A percentile compares a stretch with the other conserved stretches of the same genome.
Conservation (phyloP, 1,140 invertebrate genomes). For the Atta cephalotes region DNA sequence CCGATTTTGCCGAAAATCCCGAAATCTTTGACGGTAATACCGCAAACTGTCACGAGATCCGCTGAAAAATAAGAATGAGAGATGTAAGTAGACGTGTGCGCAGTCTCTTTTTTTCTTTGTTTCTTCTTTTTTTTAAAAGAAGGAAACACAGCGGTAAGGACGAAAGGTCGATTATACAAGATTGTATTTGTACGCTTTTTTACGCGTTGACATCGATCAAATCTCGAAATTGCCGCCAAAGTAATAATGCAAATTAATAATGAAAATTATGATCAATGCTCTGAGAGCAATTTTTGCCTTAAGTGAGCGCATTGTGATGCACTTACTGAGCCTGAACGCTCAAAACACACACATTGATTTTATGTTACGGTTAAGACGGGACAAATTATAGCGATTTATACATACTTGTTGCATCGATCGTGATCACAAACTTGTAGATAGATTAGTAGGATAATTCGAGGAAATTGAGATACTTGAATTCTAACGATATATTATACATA, state of each 20-base stretch:
- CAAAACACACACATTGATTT: constrained; percentile 39
- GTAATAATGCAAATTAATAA: background rate
- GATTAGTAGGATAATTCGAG: constrained; percentile 45
- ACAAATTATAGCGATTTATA: constrained; percentile 44
- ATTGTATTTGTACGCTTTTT: constrained; percentile 20
- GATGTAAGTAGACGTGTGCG: constrained; percentile 41
- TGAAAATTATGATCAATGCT: constrained; percentile 19
- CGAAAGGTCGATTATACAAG: background rate
- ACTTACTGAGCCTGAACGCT: constrained; percentile 60
- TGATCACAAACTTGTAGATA: constrained; percentile 55
- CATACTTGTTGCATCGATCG: constrained; percentile 52
- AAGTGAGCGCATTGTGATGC: constrained; percentile 43
- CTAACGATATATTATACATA: constrained; percentile 54
- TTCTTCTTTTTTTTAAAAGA: constrained; percentile 10
- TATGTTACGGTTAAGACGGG: constrained; percentile 30
- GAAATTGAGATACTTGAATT: constrained; percentile 43
- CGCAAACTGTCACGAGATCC: constrained; percentile 87
- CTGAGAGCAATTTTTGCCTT: constrained; percentile 54
- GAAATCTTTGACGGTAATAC: constrained; percentile 91
- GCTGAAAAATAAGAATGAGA: constrained; percentile 80
- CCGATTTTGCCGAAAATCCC: constrained; percentile 90
- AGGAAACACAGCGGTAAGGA: background rate
- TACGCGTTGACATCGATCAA: constrained; percentile 6
- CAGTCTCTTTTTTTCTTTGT: background rate
- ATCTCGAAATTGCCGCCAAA: constrained; percentile 24